Evolutionary conservation across 1,140 invertebrate species (phyloP).

Genomic region (Samia ricini): DNA sequence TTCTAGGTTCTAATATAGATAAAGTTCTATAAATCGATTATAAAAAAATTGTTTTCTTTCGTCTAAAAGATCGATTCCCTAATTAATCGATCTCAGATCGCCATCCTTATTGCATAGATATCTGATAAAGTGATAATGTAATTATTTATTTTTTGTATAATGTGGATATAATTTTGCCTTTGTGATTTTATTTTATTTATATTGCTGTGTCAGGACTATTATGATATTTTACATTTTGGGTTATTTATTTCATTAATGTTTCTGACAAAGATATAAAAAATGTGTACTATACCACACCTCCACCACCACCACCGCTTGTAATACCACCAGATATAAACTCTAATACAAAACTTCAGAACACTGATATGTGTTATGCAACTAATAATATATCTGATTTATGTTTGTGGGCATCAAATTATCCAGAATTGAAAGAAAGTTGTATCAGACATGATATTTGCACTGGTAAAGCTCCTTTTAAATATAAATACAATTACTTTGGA

Average conservation of each 20-base stretch:
- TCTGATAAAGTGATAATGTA: too few species aligned
- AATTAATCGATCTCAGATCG: too few species aligned
- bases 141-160: too few species aligned
- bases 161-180: too few species aligned
- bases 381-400: constrained; percentile 33
- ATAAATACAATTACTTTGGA: constrained; percentile 56
- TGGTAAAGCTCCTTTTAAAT: constrained; percentile 53
- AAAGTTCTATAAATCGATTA: too few species aligned
- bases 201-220: too few species aligned
- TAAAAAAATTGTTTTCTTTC: too few species aligned
- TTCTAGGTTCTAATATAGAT: too few species aligned
- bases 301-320: constrained; percentile 22
- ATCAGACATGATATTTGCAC: constrained; percentile 65
- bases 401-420: constrained; percentile 66
- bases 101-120: too few species aligned
- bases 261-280: neutral
- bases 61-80: too few species aligned
- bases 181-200: too few species aligned
- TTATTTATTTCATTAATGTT: neutral
- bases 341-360: neutral
- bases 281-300: constrained; percentile 35
- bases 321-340: constrained; percentile 4
- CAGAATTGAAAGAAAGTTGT: constrained; percentile 71
- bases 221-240: neutral
- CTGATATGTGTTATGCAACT: neutral